Evolutionary conservation across 1,140 invertebrate species (phyloP).

Genomic region (Pachyrhynchus sulphureomaculatus): DNA sequence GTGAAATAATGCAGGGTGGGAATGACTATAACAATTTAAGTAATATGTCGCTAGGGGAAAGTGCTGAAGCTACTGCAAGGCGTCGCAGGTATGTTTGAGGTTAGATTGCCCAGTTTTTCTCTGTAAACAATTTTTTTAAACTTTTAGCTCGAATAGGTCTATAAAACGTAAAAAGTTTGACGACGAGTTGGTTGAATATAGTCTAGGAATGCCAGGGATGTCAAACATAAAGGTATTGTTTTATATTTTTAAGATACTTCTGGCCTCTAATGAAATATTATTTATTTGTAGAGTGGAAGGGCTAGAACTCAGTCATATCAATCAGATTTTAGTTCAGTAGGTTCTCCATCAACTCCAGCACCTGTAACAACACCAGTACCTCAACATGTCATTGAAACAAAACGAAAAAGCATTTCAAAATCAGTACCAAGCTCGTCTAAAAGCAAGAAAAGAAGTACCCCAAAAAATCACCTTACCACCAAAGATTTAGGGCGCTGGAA

Average conservation of each 20-base stretch:
- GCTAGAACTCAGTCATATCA: slow-evolving; percentile 49
- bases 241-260: neutral
- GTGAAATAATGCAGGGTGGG: slow-evolving; percentile 6
- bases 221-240: slow-evolving; percentile 55
- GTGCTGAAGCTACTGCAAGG: slow-evolving; percentile 25
- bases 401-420: slow-evolving; percentile 42
- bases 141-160: slow-evolving; percentile 79
- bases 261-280: neutral
- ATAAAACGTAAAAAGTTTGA: slow-evolving; percentile 96
- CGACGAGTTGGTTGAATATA: slow-evolving; percentile 92
- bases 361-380: slow-evolving; percentile 7
- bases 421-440: slow-evolving; percentile 33
- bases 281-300: slow-evolving; percentile 51
- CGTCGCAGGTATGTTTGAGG: slow-evolving; percentile 17
- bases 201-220: slow-evolving; percentile 66
- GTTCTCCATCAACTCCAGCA: slow-evolving; percentile 35
- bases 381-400: slow-evolving; percentile 40
- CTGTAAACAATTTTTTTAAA: neutral
- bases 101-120: neutral
- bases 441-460: slow-evolving; percentile 58
- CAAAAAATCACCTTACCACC: slow-evolving; percentile 64
- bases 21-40: slow-evolving; percentile 13
- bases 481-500: slow-evolving; percentile 96
- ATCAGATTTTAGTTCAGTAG: slow-evolving; percentile 45
- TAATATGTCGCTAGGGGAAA: slow-evolving; percentile 20